A percentile compares a stretch with the other conserved stretches of the same genome.
Evolutionary conservation across 2,888 invertebrate genomes (phyloP).

Genomic region (Drosophila quinaria): DNA sequence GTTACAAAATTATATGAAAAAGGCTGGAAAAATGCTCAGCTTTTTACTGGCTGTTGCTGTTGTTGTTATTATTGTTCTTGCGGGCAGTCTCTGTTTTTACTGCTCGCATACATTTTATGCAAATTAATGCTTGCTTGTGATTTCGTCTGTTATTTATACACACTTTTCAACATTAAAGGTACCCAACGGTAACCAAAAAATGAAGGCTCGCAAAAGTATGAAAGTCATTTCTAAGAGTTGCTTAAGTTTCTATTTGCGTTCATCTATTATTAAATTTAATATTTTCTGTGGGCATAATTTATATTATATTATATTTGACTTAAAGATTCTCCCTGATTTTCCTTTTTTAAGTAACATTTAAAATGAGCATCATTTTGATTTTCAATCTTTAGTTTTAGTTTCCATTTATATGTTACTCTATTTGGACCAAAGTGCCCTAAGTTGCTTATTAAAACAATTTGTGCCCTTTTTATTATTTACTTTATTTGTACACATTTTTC

Average conservation of each 20-base stretch:
- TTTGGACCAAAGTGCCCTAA: neutral
- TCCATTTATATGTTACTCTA: constrained; percentile 11
- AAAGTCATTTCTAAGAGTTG: neutral
- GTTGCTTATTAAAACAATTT: constrained; percentile 61
- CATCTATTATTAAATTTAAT: neutral
- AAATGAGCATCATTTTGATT: too few species aligned
- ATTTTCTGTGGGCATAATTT: neutral
- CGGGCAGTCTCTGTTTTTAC: constrained; percentile 40
- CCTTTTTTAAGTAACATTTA: too few species aligned
- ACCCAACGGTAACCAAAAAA: constrained; percentile 29
- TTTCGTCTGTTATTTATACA: constrained; percentile 49
- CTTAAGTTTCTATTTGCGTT: neutral
- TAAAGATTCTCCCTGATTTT: too few species aligned
- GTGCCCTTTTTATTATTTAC: constrained; percentile 28
- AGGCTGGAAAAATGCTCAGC: constrained; percentile 45
- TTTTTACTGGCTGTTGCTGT: constrained; percentile 21
- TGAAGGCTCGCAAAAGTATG: constrained; percentile 11
- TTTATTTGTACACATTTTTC: constrained; percentile 59
- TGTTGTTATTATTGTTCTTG: constrained; percentile 27
- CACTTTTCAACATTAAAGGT: constrained; percentile 34
- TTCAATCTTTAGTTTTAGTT: neutral
- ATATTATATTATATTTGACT: too few species aligned
- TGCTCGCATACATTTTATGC: constrained; percentile 65
- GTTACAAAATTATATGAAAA: constrained; percentile 42
- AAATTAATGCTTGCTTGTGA: constrained; percentile 75